Percentiles rank a stretch among this genome's conserved stretches.
These are phyloP conservation scores for Pandion haliaetus DNA, from an alignment of 2,113 vertebrate species.

Conservation along the genomic window DNA sequence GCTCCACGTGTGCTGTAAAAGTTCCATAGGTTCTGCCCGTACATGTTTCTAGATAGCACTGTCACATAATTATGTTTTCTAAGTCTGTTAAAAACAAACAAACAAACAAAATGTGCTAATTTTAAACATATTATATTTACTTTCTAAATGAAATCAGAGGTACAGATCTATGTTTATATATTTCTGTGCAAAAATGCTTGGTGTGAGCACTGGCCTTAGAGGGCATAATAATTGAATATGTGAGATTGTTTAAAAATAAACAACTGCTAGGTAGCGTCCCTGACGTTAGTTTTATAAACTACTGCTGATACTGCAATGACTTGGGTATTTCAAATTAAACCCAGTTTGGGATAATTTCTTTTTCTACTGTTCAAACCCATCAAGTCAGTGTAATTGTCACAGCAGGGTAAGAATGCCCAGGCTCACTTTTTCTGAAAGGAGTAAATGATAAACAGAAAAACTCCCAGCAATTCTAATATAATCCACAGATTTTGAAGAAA, in stretches of 20 bases:
- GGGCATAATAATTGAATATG: neutral
- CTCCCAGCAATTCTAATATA: neutral
- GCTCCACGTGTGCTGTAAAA: neutral
- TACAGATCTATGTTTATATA: neutral
- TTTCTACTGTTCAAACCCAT: neutral
- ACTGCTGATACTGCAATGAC: neutral
- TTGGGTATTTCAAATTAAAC: neutral
- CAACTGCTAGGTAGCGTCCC: neutral
- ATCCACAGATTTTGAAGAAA: neutral
- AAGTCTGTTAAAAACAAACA: neutral
- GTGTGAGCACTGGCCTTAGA: neutral
- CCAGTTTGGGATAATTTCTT: neutral
- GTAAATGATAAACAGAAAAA: neutral
- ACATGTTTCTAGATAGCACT: neutral
- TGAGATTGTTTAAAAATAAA: neutral
- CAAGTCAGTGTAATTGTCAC: neutral
- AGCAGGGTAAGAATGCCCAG: neutral
- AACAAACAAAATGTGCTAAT: neutral
- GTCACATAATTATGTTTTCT: neutral
- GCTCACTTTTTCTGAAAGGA: neutral
- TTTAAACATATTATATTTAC: neutral
- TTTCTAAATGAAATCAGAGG: neutral
- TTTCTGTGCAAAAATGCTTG: neutral
- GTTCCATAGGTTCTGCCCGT: neutral
- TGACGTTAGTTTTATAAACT: neutral